Conservation (phyloP, 2,797 vertebrate genomes). For the Lutjanus argentimaculatus region DNA sequence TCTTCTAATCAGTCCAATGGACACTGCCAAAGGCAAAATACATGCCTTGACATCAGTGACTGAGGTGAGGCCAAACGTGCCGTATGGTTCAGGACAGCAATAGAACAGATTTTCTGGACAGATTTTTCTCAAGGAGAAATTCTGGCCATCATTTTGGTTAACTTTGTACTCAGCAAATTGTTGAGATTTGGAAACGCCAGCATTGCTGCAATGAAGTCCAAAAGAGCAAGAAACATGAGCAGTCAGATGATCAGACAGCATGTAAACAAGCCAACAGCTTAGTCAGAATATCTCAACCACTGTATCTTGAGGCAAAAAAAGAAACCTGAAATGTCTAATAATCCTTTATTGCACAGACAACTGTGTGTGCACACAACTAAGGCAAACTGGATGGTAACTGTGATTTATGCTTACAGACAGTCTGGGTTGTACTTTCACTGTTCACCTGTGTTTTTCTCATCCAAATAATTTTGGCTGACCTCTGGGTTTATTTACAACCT, state of each 20-base stretch:
- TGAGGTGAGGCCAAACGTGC: constrained; percentile 60
- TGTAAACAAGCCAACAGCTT: constrained; percentile 17
- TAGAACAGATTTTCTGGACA: constrained; percentile 45
- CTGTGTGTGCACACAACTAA: too few relatives aligned
- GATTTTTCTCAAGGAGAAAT: constrained; percentile 5
- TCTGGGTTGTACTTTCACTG: not conserved
- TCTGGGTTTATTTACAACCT: not conserved
- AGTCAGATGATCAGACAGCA: not conserved
- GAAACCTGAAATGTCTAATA: not conserved
- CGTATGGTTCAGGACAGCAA: constrained; percentile 49
- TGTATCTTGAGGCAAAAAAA: not conserved
- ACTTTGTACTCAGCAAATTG: not conserved
- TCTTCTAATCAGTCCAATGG: constrained; percentile 63
- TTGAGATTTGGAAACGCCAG: not conserved
- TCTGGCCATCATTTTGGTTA: constrained; percentile 15
- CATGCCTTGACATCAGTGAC: constrained; percentile 56
- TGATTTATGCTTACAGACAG: not conserved
- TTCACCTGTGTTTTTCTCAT: not conserved
- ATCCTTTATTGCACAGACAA: not conserved
- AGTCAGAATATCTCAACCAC: not conserved
- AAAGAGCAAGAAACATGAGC: constrained; percentile 21
- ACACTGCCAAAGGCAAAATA: constrained; percentile 66
- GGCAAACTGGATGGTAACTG: too few relatives aligned
- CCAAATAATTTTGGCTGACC: not conserved
- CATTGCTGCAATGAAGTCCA: not conserved